Conservation (phyloP, 2,797 vertebrate genomes). For the Myiotriccus ornatus region DNA sequence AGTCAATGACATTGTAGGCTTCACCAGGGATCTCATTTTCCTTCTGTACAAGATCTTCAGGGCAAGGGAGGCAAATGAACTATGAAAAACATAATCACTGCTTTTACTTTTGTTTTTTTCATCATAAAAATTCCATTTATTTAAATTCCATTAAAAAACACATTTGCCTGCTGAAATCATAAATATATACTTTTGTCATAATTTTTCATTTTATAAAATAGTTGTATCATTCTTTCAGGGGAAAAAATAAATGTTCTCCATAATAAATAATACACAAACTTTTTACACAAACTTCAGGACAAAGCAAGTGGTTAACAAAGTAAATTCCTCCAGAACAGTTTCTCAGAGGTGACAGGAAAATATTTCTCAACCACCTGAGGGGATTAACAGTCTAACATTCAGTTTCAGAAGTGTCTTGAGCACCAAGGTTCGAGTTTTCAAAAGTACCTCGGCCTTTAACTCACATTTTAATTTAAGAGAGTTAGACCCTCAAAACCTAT, state of each 20-base stretch:
- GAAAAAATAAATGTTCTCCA: constrained; percentile 39
- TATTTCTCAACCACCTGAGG: not conserved
- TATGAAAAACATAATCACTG: constrained; percentile 81
- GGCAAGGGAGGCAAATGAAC: constrained; percentile 80
- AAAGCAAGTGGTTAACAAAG: constrained; percentile 48
- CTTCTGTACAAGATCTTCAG: constrained; percentile 80
- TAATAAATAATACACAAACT: constrained; percentile 47
- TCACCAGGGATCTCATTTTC: constrained; percentile 78
- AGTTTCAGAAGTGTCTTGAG: not conserved
- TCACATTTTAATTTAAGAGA: constrained; percentile 21
- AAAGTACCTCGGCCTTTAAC: not conserved
- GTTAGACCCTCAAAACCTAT: not conserved
- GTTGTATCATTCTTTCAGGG: constrained; percentile 48
- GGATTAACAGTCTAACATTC: not conserved
- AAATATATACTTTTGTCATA: constrained; percentile 72
- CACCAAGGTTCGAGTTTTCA: not conserved
- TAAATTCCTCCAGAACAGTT: not conserved
- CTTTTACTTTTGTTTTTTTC: constrained; percentile 75
- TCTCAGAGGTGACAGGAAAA: not conserved
- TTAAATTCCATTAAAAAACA: constrained; percentile 78
- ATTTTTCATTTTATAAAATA: constrained; percentile 68
- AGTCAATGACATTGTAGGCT: constrained; percentile 76
- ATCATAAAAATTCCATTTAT: constrained; percentile 78
- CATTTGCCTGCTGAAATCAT: constrained; percentile 74
- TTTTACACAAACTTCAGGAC: constrained; percentile 23